Percentiles rank a stretch among this genome's conserved stretches.
Evolutionary conservation across 1,140 invertebrate species (phyloP).

Genomic region (Arion vulgaris): DNA sequence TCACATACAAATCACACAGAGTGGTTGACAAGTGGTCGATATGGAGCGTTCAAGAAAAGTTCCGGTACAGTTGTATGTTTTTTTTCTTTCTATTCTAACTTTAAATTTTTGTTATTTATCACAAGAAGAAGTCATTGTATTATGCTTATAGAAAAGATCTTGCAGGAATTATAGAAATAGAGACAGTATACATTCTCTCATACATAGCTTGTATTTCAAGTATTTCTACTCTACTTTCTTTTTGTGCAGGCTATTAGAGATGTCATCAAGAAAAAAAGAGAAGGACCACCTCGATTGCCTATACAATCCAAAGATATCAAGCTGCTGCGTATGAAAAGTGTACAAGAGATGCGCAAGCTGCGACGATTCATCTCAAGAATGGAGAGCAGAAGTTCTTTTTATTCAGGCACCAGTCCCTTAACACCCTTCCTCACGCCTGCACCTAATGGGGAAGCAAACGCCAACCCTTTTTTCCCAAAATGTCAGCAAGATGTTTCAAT

Average conservation of each 20-base stretch:
- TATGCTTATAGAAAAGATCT: no score
- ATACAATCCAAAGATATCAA: conserved; percentile 48
- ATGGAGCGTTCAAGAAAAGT: no score
- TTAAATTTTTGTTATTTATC: neutral
- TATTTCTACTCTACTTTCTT: neutral
- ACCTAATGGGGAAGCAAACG: conserved; percentile 2
- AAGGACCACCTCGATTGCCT: conserved; percentile 30
- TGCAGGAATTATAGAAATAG: neutral
- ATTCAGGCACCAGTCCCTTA: neutral
- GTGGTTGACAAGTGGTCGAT: no score
- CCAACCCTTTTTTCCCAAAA: neutral
- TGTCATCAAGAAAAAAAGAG: conserved; percentile 56
- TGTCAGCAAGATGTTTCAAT: neutral
- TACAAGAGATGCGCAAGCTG: conserved; percentile 43
- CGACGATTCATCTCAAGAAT: conserved; percentile 42
- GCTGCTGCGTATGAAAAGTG: conserved; percentile 46
- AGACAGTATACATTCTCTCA: neutral
- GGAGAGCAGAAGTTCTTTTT: conserved; percentile 26
- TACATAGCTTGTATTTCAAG: neutral
- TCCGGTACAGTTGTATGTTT: no score
- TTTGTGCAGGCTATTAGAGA: conserved; percentile 55
- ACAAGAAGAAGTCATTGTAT: no score
- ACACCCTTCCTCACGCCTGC: conserved; percentile 17
- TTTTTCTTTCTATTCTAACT: no score
- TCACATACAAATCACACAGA: no score